These are phyloP conservation scores for Mesopsocus fuscifrons DNA, from an alignment of 2,888 invertebrate species.

Conservation along the genomic window DNA sequence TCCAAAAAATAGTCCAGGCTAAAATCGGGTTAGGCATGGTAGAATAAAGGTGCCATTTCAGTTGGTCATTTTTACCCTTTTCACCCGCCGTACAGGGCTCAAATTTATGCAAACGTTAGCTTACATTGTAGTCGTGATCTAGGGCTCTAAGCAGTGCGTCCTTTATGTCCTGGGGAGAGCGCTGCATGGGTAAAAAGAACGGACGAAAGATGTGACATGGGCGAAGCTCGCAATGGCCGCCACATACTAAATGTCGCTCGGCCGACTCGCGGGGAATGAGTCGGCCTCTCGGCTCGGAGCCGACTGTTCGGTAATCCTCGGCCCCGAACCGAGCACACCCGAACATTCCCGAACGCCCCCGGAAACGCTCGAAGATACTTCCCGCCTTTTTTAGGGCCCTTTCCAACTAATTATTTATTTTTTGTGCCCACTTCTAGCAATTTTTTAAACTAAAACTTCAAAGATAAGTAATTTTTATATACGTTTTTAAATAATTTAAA, in stretches of 20 bases:
- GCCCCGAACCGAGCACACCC: too few relatives aligned
- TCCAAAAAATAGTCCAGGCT: background rate
- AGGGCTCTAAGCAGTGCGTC: conserved; percentile 90
- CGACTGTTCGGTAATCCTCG: conserved; percentile 14
- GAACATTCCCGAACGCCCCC: too few relatives aligned
- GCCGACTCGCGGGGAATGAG: background rate
- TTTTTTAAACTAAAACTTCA: too few relatives aligned
- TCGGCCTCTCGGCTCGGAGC: background rate
- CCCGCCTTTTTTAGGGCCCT: too few relatives aligned
- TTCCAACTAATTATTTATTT: too few relatives aligned
- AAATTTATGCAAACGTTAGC: conserved; percentile 25
- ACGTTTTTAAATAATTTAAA: too few relatives aligned
- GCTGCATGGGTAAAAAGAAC: conserved; percentile 33
- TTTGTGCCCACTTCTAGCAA: too few relatives aligned
- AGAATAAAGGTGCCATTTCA: too few relatives aligned
- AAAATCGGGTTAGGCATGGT: conserved; percentile 9
- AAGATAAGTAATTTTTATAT: too few relatives aligned
- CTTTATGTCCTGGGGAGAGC: conserved; percentile 59
- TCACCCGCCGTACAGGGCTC: too few relatives aligned
- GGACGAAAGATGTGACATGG: conserved; percentile 18
- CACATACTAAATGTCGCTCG: conserved; percentile 21
- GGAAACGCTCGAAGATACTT: too few relatives aligned
- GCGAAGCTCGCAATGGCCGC: conserved; percentile 31
- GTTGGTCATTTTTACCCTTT: conserved; percentile 2
- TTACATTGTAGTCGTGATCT: conserved; percentile 97